These are phyloP conservation scores for Nephrotoma guestfalica DNA, from an alignment of 2,888 invertebrate genomes.

Conservation along the genomic window DNA sequence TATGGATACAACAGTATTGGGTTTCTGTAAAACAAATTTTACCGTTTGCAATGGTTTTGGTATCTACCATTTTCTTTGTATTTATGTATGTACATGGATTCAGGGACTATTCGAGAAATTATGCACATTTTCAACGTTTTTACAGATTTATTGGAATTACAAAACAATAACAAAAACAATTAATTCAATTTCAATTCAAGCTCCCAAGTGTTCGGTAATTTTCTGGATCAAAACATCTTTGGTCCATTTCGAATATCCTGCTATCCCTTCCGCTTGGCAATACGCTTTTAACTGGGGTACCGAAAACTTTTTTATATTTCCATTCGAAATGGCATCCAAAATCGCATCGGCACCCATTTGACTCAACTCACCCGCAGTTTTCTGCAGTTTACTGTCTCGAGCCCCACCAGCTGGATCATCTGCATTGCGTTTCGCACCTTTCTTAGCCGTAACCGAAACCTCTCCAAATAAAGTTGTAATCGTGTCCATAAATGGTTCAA, in stretches of 20 bases:
- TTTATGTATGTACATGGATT: too few relatives aligned
- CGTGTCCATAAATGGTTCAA: constrained; percentile 18
- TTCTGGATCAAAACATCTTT: not conserved
- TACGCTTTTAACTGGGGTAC: not conserved
- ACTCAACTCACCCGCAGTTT: not conserved
- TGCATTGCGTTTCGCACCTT: not conserved
- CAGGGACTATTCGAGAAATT: not conserved
- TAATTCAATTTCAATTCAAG: not conserved
- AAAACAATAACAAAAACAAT: not conserved
- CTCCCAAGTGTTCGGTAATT: not conserved
- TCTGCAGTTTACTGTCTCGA: not conserved
- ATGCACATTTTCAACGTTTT: not conserved
- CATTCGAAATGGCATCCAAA: not conserved
- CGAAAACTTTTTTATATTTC: not conserved
- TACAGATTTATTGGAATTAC: not conserved
- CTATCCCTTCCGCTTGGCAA: not conserved
- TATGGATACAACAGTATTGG: too few relatives aligned
- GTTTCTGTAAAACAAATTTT: too few relatives aligned
- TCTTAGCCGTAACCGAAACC: not conserved
- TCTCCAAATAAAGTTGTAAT: constrained; percentile 5
- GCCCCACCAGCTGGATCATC: not conserved
- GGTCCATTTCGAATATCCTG: not conserved
- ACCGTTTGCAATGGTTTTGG: too few relatives aligned
- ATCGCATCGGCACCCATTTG: not conserved
- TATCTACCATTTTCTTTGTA: too few relatives aligned